Base-by-base conservation (phyloP, 1,140 invertebrate genomes). In the Drosophila baimaii region DNA sequence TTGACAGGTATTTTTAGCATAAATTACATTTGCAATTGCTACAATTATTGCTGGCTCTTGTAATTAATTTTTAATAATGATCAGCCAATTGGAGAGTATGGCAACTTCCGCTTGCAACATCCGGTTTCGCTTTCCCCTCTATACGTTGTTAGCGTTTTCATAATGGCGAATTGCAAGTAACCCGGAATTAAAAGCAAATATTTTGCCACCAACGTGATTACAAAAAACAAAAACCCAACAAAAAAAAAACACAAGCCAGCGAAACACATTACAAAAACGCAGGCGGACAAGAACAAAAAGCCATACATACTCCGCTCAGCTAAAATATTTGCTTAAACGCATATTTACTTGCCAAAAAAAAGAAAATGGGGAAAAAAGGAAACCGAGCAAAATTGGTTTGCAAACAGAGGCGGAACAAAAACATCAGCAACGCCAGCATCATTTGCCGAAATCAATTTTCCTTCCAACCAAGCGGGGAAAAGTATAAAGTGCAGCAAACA, bases 301-400 rank as follows among this genome's bases (percentile, higher is more conserved):
- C 41, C 51, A 62, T 52, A 73, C 63, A 69, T 23, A 54, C 75
- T 65, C 70, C 70, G 75, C 44, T 54, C 75, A 71, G 73, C 68
- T 83, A 84, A 89, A 89, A 89, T 89, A 89, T 88, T 89, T 89
- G 71, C 61, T 65, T 66, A 88, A 86, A 83, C 75, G 68, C 76
- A 85, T 88, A 88, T 83, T 82, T 79, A 82, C 84, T 83, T 82
- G 71, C 58, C 61, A 79, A 68, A 85, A 49, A 49, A 49, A 25
- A 25, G 2, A 15, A 9, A 7, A 15, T n/a, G 15, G 3, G 19
- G n/a, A 17, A 49, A 29, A 86, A 82, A 77, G 59, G 79, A 65
- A 73, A 46, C 46, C 77, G 68, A 83, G 37, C 58, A 64, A 85
- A 88, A 85, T 88, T 85, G 82, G 79, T 76, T 85, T 66, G 82